These are phyloP conservation scores for Drosophila austrosaltans DNA, from an alignment of 2,888 invertebrate genomes.

Conservation along the genomic window DNA sequence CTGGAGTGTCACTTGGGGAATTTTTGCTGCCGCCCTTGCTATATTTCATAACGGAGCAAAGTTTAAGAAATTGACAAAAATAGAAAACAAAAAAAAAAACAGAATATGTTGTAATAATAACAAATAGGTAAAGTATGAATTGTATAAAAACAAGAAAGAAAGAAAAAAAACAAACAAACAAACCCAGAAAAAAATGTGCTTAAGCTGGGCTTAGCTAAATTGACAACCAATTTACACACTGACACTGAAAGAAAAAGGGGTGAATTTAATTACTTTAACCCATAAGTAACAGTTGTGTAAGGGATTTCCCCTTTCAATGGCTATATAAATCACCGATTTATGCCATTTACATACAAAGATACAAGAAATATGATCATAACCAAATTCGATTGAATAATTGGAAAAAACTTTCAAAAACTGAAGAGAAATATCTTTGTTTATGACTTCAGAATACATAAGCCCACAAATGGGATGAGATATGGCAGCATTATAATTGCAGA, in stretches of 20 bases:
- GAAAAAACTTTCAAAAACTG: constrained; percentile 31
- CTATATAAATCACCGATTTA: constrained; percentile 7
- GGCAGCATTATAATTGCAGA: constrained; percentile 62
- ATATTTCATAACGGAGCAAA: constrained; percentile 53
- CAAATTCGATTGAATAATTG: background rate
- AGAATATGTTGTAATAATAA: constrained; percentile 43
- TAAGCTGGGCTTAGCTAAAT: constrained; percentile 21
- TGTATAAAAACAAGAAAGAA: constrained; percentile 22
- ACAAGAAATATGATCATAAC: too few species aligned
- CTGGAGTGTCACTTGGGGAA: constrained; percentile 72
- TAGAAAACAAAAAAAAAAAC: constrained; percentile 14
- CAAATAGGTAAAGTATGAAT: constrained; percentile 33
- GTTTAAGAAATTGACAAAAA: constrained; percentile 47
- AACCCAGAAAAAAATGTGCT: background rate
- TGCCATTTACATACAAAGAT: constrained; percentile 3
- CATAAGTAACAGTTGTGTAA: background rate
- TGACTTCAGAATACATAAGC: constrained; percentile 47
- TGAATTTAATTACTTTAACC: background rate
- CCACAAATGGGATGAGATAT: constrained; percentile 39
- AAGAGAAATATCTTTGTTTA: constrained; percentile 47
- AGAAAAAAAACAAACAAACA: background rate
- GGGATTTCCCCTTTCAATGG: background rate
- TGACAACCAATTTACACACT: constrained; percentile 5
- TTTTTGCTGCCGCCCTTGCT: constrained; percentile 16
- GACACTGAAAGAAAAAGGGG: background rate